These are phyloP conservation scores for Theodoxus fluviatilis DNA, from an alignment of 2,888 invertebrate genomes.

Conservation along the genomic window DNA sequence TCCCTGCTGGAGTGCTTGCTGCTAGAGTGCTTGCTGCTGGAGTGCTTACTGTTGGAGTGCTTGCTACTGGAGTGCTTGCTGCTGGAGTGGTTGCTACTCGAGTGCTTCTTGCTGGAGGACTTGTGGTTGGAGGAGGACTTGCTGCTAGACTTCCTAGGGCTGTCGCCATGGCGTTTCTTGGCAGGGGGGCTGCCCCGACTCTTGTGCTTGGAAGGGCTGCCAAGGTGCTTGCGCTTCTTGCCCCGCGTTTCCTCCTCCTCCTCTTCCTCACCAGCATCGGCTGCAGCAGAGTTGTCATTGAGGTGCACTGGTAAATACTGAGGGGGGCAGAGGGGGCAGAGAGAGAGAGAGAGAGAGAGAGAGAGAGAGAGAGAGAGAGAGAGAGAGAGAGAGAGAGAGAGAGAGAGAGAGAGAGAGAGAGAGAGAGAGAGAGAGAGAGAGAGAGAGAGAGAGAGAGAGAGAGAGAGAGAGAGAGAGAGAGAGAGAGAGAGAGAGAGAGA, in stretches of 20 bases:
- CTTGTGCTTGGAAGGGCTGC: background rate
- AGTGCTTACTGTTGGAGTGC: conserved; percentile 36
- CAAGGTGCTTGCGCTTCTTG: too few relatives aligned
- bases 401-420: too few relatives aligned
- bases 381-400: too few relatives aligned
- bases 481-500: too few relatives aligned
- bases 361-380: too few relatives aligned
- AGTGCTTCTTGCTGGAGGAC: conserved; percentile 31
- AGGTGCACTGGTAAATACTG: too few relatives aligned
- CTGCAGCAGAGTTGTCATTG: conserved; percentile 39
- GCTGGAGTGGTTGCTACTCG: conserved; percentile 36
- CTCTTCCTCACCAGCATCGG: conserved; percentile 42
- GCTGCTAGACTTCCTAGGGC: conserved; percentile 8
- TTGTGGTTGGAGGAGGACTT: conserved; percentile 30
- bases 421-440: too few relatives aligned
- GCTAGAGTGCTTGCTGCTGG: conserved; percentile 35
- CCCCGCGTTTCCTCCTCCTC: conserved; percentile 36
- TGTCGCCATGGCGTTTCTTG: conserved; percentile 12
- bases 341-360: too few relatives aligned
- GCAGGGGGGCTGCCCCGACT: background rate
- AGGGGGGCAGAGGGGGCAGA: too few relatives aligned
- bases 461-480: too few relatives aligned
- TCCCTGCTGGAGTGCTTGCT: conserved; percentile 42
- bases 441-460: too few relatives aligned
- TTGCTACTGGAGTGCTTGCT: conserved; percentile 25